phyloP scores from a whole-genome alignment of 1,140 invertebrate genomes.

The Drosophila parvula region DNA sequence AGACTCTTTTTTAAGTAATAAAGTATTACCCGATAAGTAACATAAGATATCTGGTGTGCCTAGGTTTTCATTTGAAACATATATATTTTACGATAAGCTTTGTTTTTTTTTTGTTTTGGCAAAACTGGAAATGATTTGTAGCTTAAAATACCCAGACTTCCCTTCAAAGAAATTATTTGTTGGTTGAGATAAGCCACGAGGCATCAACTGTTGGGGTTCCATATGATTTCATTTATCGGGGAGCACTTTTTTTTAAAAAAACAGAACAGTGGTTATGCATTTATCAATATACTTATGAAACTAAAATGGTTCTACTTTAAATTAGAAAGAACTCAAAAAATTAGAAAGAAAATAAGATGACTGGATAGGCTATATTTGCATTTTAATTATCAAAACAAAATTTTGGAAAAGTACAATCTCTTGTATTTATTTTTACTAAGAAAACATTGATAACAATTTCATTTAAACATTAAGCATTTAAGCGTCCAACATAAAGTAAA shows the following conservation, averaged over 20 bases:
- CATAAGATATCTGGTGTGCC: not conserved
- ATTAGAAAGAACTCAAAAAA: not conserved
- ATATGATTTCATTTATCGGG: not conserved
- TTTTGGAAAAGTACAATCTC: too few species aligned
- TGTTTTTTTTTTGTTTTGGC: not conserved
- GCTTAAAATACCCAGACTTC: not conserved
- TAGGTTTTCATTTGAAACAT: not conserved
- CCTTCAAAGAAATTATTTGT: not conserved
- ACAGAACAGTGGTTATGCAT: constrained; percentile 11
- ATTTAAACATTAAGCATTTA: not conserved
- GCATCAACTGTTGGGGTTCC: too few species aligned
- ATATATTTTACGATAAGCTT: not conserved
- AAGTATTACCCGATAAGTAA: not conserved
- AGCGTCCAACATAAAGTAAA: too few species aligned
- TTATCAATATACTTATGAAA: not conserved
- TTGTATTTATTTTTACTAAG: too few species aligned
- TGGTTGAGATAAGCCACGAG: not conserved
- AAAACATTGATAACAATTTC: not conserved
- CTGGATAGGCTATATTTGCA: not conserved
- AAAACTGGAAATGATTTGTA: not conserved
- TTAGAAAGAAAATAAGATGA: not conserved
- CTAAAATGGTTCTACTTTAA: not conserved
- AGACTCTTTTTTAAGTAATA: not conserved
- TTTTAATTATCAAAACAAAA: not conserved
- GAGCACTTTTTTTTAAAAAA: not conserved